A percentile compares a stretch with the other conserved stretches of the same genome.
phyloP scores from a whole-genome alignment of 2,113 vertebrate species.

The Carlito syrichta region DNA sequence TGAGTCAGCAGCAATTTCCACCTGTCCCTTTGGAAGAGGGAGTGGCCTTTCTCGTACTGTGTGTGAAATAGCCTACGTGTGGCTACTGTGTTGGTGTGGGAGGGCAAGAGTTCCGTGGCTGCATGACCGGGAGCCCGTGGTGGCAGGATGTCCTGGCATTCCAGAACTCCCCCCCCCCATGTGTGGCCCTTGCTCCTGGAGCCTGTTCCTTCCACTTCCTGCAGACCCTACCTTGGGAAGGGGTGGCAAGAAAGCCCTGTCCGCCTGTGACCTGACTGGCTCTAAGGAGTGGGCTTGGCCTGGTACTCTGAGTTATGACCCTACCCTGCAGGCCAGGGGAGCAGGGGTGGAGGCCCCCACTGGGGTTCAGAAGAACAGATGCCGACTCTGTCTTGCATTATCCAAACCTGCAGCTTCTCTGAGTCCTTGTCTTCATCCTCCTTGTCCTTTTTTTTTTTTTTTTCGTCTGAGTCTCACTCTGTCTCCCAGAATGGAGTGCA shows the following conservation, averaged over 20 bases:
- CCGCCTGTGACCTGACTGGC: background rate
- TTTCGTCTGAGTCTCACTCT: no score
- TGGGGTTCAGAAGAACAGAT: background rate
- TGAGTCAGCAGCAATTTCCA: background rate
- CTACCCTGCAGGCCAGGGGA: background rate
- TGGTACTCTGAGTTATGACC: background rate
- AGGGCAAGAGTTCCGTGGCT: background rate
- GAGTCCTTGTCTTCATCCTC: fast-evolving
- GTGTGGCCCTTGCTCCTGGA: no score
- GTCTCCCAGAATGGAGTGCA: no score
- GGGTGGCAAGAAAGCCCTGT: background rate
- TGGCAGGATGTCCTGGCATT: background rate
- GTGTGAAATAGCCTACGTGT: no score
- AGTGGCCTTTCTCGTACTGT: background rate
- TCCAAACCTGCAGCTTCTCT: background rate
- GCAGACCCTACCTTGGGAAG: background rate
- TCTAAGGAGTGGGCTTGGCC: background rate
- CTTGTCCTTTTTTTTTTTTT: no score
- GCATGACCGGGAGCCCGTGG: background rate
- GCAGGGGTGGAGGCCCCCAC: background rate
- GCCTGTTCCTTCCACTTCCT: background rate
- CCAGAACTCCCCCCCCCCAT: background rate
- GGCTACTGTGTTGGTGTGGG: background rate
- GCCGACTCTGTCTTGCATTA: no score
- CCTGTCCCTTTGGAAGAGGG: background rate